These are phyloP conservation scores for Tolmerus cingulatus DNA, from an alignment of 2,888 invertebrate genomes.

Conservation along the genomic window DNA sequence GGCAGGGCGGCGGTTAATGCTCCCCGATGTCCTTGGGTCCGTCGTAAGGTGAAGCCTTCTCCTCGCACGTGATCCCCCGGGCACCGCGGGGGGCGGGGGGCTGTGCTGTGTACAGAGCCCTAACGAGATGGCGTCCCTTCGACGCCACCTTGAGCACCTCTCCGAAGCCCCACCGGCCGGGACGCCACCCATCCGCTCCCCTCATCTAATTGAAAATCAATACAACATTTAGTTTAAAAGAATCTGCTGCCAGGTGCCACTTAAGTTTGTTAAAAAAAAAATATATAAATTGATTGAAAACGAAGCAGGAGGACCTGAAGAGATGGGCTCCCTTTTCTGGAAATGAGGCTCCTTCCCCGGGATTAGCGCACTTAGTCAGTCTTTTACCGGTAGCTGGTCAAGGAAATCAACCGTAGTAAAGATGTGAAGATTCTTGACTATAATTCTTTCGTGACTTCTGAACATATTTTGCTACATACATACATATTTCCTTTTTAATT, in stretches of 20 bases:
- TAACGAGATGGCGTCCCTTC: constrained; percentile 17
- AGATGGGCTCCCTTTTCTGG: neutral
- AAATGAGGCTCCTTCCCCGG: neutral
- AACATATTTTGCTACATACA: too few species aligned
- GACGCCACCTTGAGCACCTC: neutral
- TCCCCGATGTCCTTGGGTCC: constrained; percentile 34
- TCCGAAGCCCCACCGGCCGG: neutral
- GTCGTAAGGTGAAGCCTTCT: constrained; percentile 16
- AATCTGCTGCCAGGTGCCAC: constrained; percentile 45
- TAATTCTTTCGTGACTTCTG: too few species aligned
- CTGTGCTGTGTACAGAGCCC: constrained; percentile 6
- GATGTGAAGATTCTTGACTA: neutral
- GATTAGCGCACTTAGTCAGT: neutral
- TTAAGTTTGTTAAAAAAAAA: constrained; percentile 31
- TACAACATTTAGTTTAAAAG: constrained; percentile 34
- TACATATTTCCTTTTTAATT: too few species aligned
- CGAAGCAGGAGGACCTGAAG: neutral
- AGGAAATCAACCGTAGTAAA: neutral
- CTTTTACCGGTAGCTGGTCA: neutral
- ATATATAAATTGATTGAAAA: neutral
- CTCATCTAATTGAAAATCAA: constrained; percentile 43
- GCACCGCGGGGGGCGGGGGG: neutral
- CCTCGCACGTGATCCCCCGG: constrained; percentile 3
- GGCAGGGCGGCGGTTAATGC: neutral
- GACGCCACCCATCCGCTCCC: neutral